Evolutionary conservation across 2,113 vertebrate genomes (phyloP), one percentile per base, ranked within the genome.

Genomic region (Eleginops maclovinus): DNA sequence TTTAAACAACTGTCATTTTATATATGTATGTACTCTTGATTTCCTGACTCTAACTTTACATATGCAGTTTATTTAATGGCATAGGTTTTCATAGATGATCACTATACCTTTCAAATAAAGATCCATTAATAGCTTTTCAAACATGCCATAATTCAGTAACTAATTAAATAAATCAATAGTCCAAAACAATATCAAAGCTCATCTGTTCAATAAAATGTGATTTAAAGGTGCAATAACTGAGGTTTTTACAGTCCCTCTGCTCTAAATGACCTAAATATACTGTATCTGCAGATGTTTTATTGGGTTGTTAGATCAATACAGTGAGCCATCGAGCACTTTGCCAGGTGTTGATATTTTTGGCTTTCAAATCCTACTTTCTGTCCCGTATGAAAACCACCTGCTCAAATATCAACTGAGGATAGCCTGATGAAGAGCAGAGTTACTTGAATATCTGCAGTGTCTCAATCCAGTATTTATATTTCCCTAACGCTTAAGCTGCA

Each of bases 341-440:
- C 51, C 72, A 77, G 67, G 67, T 82, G 64, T 41, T 79, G 74
- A 81, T 72, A 26, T 74, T 62, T 84, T 82, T 79, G 62, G 62
- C 58, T 51, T 72, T 53, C 4, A 68, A 41, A 22, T 36, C 9
- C 17, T 40, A 17, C n/a, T 82, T 49, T 75, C 49, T 65, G 58
- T 60, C 50, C 24, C 7, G 4, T 61, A 44, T 68, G 71, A 64
- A 78, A 63, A 62, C n/a, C 62, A 46, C 65, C 66, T 75, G 69
- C 70, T 81, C 50, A 22, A 1, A 54, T 77, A 65, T 70, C 69
- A 68, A 12, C 46, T 49, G 26, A 51, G 16, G 19, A 47, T 53
- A 58, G 61, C 21, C 21, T 40, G 47, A 82, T 71, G 54, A 74
- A 56, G 69, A 72, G 51, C 28, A 75, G 53, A 44, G 19, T 9